Evolutionary conservation across 2,113 vertebrate genomes (phyloP), one percentile per base, ranked within the genome.

Genomic region (Sminthopsis crassicaudata): DNA sequence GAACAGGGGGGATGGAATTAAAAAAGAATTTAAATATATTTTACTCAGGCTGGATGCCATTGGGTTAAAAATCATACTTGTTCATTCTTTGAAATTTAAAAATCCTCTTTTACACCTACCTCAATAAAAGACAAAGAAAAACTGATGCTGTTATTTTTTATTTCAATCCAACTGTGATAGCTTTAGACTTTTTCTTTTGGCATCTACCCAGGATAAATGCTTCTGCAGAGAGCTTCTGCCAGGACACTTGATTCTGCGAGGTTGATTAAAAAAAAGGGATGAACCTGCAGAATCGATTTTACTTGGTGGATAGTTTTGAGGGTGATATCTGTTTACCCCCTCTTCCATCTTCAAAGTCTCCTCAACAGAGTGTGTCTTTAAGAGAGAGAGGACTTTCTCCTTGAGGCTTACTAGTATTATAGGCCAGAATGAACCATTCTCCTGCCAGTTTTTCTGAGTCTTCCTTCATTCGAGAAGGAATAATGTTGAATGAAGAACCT

Each of bases 361-460:
- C 76, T 46, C 9, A 1, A 0, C 92, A 91, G 97, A 96, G 9
- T 91, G 11, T 0, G n/a, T 53, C 94, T 98, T 97, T 96, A 96
- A 97, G 95, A 97, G 90, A 84, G 53, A 1, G 46, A 23, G 91
- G 50, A 54, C 46, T 93, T 10, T 19, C 53, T 36, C 8, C 48
- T 0, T 95, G 67, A 53, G 93, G 53, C 94, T 96, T 90, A 25
- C 50, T 8, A 60, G 89, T 90, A 91, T 92, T 93, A 76, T 94
- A 84, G 93, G 96, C 92, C 95, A 97, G 94, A 42, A 42, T 84
- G 92, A 88, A 92, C 91, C 92, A 36, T 25, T 90, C 52, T 92
- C 22, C 94, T 95, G 46, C 94, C 51, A 96, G 23, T 48, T 96
- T 98, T 95, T 91, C 90, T 89, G 92, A 89, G 92, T 93, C 97